Evolutionary conservation across 2,888 invertebrate genomes (phyloP).

Genomic region (Ormyrus labotus): DNA sequence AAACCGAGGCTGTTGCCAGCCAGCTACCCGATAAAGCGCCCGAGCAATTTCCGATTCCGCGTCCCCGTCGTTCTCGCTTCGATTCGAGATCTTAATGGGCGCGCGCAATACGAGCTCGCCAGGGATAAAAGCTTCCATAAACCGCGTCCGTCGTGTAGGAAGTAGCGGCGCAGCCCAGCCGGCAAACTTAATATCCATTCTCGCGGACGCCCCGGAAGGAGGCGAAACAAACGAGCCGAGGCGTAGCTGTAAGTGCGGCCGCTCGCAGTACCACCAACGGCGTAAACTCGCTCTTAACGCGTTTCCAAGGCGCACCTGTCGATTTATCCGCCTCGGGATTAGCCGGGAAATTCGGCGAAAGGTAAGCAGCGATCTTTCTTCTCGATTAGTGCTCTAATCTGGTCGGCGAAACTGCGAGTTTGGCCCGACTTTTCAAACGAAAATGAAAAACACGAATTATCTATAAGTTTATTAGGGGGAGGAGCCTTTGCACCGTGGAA

Average conservation of each 20-base stretch:
- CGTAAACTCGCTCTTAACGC: too few species aligned
- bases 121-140: slow-evolving; percentile 60
- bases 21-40: slow-evolving; percentile 6
- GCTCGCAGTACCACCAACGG: not conserved
- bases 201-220: slow-evolving; percentile 58
- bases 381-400: too few species aligned
- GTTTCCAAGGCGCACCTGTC: too few species aligned
- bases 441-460: too few species aligned
- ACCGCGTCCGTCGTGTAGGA: slow-evolving; percentile 56
- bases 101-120: slow-evolving; percentile 24
- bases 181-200: slow-evolving; percentile 63
- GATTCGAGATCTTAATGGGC: slow-evolving; percentile 57
- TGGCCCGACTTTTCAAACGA: too few species aligned
- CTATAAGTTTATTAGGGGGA: too few species aligned
- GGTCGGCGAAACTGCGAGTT: too few species aligned
- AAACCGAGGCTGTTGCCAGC: not conserved
- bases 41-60: slow-evolving; percentile 43
- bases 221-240: slow-evolving; percentile 59
- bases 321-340: too few species aligned
- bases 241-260: slow-evolving; percentile 28
- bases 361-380: too few species aligned
- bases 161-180: slow-evolving; percentile 43
- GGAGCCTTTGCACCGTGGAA: too few species aligned
- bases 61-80: slow-evolving; percentile 54
- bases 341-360: too few species aligned